Base-by-base conservation (phyloP, 2,888 invertebrate genomes). In the Sarcophaga variegata region DNA sequence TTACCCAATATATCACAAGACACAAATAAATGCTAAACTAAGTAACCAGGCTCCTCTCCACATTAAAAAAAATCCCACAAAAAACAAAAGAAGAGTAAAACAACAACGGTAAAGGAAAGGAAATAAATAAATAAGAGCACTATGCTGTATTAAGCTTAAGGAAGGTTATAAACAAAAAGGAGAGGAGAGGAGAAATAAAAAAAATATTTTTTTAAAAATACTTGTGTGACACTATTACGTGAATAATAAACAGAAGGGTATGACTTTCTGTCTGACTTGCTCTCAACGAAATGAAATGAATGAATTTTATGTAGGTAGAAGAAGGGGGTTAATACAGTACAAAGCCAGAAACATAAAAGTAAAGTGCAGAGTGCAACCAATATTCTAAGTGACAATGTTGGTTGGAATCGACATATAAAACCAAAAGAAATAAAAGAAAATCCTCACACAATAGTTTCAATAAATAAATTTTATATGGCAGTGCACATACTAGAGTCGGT, bases 201-300 rank as follows among this genome's bases (percentile, higher is more conserved):
- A 37, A 37, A 37, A 37, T 6, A 37, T 37, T 37, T 37, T 37
- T 60, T 80, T 63, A 37, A 71, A 81, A 81, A 75, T 75, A 75
- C 69, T 70, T 81, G 75, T 76, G 75, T 81, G 81, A 81, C 81
- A 75, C 63, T 75, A 81, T 75, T 81, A 81, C 69, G 75, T 75
- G 75, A 49, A 81, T 37, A 75, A 63, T 6, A 27, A 75, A 63
- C 37, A 37, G 37, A 37, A 69, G 37, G 54, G 17, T 81, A 76
- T 76, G 20, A 69, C 22, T 69, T 69, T 78, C 49, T 37, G 37
- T 37, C 37, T 37, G 37, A 37, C 37, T 37, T 37, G 37, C 37
- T 37, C 37, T 54, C 12, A 54, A 54, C 17, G 10, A 49, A 49
- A 49, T 49, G 11, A 49, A 49, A 49, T 49, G 14, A 12, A 54